Evolutionary conservation across 2,888 invertebrate genomes (phyloP), one percentile per base, ranked within the genome.

Genomic region (Ornithoptera alexandrae): DNA sequence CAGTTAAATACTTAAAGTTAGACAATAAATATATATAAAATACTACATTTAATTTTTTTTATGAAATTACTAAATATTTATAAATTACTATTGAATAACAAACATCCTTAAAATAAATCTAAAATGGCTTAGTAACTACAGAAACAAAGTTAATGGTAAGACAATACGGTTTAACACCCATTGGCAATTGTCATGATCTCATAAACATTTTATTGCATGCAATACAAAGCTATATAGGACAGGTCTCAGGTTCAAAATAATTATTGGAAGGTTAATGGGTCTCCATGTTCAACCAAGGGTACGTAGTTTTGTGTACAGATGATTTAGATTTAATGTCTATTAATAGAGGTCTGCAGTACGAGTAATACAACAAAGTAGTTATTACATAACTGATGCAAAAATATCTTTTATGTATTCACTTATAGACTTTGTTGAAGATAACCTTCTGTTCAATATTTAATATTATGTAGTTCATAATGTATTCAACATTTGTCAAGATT

Each of bases 81-180:
- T 30, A 30, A 39, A 39, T 17, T 15, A 17, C 18, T 17, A 50
- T 50, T 50, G 50, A 17, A 99, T 82, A 97, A 94, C 67, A 95
- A 97, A 94, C 67, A 95, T 98, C 96, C 93, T 70, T 93, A 94
- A 46, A 7, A 20, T 56, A 4, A 60, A 46, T 8, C 58, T 22
- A 50, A n/a, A 1, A 18, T 12, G 3, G 22, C 50, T 18, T 22
- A 10, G 30, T 69, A 69, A 65, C 57, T 53, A 61, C 50, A 50
- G 63, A 67, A 60, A 64, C 42, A 24, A 63, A 59, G 53, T 24
- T 42, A 67, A 63, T 60, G n/a, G 66, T 30, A 42, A 20, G 58
- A n/a, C 62, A 58, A 66, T 70, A 62, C 39, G 56, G 42, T 56
- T 59, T 70, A 50, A 70, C 59, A 39, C 39, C 24, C 1, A 15